Conservation (phyloP, 2,888 invertebrate genomes). For the Spisula subtruncata region DNA sequence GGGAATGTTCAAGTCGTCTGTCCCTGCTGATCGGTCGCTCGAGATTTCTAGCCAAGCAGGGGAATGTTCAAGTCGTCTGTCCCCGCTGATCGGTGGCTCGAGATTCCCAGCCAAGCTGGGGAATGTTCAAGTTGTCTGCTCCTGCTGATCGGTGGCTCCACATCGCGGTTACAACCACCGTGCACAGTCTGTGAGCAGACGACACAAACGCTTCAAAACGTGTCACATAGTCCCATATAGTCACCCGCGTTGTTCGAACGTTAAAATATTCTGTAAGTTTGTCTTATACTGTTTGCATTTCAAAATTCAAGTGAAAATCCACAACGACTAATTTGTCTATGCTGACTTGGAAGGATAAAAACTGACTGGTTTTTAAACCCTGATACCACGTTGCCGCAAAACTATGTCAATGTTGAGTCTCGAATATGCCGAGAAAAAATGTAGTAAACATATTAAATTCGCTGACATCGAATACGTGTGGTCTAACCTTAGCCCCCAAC, state of each 20-base stretch:
- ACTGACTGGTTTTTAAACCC: not conserved
- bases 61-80: not conserved
- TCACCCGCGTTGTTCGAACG: slow-evolving; percentile 7
- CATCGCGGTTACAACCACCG: not conserved
- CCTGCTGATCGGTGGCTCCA: not conserved
- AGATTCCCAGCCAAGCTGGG: not conserved
- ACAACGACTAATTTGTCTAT: slow-evolving; percentile 14
- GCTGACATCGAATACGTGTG: not conserved
- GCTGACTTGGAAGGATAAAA: not conserved
- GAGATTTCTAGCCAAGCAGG: slow-evolving; percentile 5
- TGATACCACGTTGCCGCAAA: not conserved
- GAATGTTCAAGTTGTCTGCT: not conserved
- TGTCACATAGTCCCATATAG: not conserved
- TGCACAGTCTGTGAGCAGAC: not conserved
- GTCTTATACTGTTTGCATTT: slow-evolving; percentile 16
- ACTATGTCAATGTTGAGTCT: slow-evolving; percentile 7
- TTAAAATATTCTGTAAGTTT: not conserved
- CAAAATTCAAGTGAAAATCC: not conserved
- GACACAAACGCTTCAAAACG: not conserved
- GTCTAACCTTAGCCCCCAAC: not conserved
- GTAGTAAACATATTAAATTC: not conserved
- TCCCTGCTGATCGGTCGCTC: no score
- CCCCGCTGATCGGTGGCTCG: no score
- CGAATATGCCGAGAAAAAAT: not conserved
- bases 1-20: not conserved